Conservation (phyloP, 2,888 invertebrate genomes). For the Cremastinae sp. region DNA sequence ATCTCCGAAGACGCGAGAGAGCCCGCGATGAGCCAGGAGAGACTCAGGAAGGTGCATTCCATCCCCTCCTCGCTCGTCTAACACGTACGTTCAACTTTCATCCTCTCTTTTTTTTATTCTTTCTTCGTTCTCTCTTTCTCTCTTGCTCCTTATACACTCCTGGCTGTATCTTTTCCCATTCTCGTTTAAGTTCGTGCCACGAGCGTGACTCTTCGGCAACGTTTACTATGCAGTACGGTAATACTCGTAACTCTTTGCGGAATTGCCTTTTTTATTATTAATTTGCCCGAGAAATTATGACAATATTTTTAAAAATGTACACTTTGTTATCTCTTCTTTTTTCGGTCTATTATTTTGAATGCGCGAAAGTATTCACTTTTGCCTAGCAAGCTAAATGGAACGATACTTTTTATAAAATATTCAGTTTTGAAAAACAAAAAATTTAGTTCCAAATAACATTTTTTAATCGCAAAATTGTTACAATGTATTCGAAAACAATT, state of each 20-base stretch:
- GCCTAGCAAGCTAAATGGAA: no score
- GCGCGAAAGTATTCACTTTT: no score
- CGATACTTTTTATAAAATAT: no score
- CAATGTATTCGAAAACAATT: no score
- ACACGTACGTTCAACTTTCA: conserved; percentile 59
- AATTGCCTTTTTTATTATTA: conserved; percentile 1
- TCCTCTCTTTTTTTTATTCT: conserved; percentile 40
- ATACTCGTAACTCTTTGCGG: conserved; percentile 24
- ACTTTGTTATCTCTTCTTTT: no score
- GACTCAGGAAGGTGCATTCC: conserved; percentile 59
- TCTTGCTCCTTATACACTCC: conserved; percentile 11
- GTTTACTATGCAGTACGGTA: conserved; percentile 24
- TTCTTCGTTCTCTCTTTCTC: conserved; percentile 27
- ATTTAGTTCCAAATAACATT: no score
- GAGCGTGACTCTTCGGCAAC: conserved; percentile 25
- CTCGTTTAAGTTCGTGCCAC: conserved; percentile 53
- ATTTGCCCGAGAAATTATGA: background rate
- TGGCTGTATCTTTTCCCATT: conserved; percentile 36
- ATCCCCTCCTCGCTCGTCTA: conserved; percentile 49
- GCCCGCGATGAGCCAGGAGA: conserved; percentile 34
- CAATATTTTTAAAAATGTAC: conserved; percentile 1
- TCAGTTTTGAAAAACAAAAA: no score
- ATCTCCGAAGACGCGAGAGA: background rate
- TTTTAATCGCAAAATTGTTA: no score
- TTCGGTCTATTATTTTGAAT: no score